phyloP scores from a whole-genome alignment of 2,888 invertebrate genomes.

The Pheosia tremula region DNA sequence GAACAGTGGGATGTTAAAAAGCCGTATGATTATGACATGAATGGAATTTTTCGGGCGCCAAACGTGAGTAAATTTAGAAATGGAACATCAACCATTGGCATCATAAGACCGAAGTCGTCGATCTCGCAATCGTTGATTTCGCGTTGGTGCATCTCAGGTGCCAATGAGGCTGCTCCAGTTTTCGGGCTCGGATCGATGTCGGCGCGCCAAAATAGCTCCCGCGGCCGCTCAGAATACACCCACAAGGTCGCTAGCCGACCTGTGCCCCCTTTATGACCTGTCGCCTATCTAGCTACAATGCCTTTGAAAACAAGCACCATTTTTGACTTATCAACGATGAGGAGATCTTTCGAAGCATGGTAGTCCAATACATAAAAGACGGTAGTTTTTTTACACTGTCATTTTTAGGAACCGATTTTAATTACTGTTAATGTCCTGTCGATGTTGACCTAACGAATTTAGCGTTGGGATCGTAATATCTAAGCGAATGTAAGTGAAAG shows the following conservation, averaged over 20 bases:
- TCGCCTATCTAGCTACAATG: conserved; percentile 44
- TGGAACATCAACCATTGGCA: conserved; percentile 20
- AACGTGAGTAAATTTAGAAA: conserved; percentile 17
- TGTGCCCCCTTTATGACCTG: conserved; percentile 67
- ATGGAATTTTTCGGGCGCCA: not conserved
- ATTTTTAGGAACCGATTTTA: conserved; percentile 24
- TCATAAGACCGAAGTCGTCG: conserved; percentile 35
- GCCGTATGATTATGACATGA: not conserved
- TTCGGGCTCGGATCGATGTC: conserved; percentile 67
- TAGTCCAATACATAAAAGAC: not conserved
- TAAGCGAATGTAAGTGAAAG: too few species aligned
- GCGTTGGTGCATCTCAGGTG: conserved; percentile 65
- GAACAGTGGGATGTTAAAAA: conserved; percentile 11
- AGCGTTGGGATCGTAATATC: conserved; percentile 23
- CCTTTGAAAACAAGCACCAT: conserved; percentile 43
- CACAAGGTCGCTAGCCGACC: conserved; percentile 68
- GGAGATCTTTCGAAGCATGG: not conserved
- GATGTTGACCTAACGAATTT: conserved; percentile 17
- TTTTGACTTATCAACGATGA: conserved; percentile 35
- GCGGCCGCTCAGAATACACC: conserved; percentile 64
- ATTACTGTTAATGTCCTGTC: conserved; percentile 16
- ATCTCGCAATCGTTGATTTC: conserved; percentile 61
- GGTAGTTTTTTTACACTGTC: not conserved
- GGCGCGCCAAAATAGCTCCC: conserved; percentile 69
- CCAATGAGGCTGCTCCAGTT: conserved; percentile 75